Conservation (phyloP, 2,797 vertebrate species). For the Numenius phaeopus region DNA sequence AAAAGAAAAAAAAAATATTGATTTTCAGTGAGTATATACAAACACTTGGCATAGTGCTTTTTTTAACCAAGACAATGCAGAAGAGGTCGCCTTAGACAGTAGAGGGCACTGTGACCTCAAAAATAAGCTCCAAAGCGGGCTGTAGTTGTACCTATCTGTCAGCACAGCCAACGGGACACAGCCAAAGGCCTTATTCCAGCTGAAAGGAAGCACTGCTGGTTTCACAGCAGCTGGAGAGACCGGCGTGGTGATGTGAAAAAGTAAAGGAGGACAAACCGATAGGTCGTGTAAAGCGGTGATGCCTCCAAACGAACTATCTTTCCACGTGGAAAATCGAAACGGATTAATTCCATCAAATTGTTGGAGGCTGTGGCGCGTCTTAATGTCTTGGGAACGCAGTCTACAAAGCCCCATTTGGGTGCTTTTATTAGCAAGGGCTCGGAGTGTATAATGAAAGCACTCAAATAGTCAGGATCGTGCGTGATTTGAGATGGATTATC, state of each 20-base stretch:
- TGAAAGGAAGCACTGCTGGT: neutral
- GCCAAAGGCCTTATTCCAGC: neutral
- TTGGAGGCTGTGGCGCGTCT: neutral
- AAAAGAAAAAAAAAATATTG: too few species aligned
- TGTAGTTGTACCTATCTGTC: rapidly evolving
- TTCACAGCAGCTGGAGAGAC: neutral
- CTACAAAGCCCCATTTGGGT: neutral
- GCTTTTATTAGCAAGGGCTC: neutral
- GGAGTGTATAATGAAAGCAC: neutral
- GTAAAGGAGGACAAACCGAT: neutral
- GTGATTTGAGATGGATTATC: neutral
- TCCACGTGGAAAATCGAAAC: neutral
- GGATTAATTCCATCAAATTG: neutral
- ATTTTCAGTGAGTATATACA: neutral
- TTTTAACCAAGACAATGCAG: neutral
- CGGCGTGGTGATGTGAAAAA: neutral
- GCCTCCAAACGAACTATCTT: neutral
- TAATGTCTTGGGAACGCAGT: neutral
- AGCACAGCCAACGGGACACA: neutral
- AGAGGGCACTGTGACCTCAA: conserved; percentile 60
- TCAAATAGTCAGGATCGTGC: neutral
- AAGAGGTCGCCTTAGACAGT: neutral
- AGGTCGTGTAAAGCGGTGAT: neutral
- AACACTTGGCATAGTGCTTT: neutral
- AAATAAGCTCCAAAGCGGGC: neutral